A percentile compares a stretch with the other conserved stretches of the same genome.
Evolutionary conservation across 2,113 vertebrate genomes (phyloP).

Genomic region (Bucco capensis): DNA sequence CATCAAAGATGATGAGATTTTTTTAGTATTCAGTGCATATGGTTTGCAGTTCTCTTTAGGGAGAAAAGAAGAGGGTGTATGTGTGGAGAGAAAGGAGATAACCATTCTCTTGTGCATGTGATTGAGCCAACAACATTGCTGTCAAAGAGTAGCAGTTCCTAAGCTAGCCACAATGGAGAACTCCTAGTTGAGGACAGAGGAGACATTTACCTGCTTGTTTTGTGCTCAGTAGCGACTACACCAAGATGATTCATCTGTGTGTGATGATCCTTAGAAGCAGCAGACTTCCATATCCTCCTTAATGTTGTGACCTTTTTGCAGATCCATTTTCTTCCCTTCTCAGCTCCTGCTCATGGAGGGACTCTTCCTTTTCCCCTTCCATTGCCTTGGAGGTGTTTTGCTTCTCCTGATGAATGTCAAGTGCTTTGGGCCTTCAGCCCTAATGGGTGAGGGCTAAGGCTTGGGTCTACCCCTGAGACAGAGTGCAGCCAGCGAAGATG

Average conservation of each 20-base stretch:
- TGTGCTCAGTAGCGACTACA: background rate
- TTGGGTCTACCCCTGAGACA: constrained; percentile 44
- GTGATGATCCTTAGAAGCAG: background rate
- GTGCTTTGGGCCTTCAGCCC: background rate
- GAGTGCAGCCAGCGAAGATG: constrained; percentile 21
- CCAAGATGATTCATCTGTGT: background rate
- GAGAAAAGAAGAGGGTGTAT: background rate
- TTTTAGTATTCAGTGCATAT: background rate
- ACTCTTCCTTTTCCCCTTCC: background rate
- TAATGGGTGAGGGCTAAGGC: constrained; percentile 3
- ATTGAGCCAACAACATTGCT: background rate
- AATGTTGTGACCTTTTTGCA: background rate
- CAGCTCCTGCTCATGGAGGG: background rate
- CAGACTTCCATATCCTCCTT: background rate
- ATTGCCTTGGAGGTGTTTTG: constrained; percentile 8
- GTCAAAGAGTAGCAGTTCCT: background rate
- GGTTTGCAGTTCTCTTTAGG: background rate
- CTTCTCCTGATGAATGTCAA: background rate
- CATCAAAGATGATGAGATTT: background rate
- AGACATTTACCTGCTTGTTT: background rate
- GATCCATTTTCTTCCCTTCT: background rate
- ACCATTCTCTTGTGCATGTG: background rate
- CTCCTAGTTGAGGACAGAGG: background rate
- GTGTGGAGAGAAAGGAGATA: background rate
- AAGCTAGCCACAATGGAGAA: background rate